Evolutionary conservation across 2,113 vertebrate genomes (phyloP).

Genomic region (Puffinus mauretanicus): DNA sequence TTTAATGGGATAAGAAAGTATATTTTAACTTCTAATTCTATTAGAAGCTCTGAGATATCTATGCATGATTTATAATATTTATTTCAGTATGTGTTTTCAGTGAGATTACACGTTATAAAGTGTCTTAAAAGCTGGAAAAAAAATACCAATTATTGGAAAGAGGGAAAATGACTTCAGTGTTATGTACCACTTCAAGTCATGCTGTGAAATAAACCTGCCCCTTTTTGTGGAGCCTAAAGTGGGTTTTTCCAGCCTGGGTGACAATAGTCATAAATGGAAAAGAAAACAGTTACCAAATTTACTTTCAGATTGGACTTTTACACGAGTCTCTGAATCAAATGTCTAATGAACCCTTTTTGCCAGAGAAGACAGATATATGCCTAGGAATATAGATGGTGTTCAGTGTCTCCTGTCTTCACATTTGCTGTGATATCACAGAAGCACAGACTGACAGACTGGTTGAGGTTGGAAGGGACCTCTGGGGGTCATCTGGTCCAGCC

Average conservation of each 20-base stretch:
- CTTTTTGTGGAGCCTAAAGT: background rate
- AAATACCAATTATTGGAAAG: background rate
- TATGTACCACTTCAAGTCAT: background rate
- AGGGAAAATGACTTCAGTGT: background rate
- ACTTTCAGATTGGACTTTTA: constrained; percentile 5
- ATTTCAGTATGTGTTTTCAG: background rate
- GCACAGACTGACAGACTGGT: background rate
- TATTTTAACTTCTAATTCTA: background rate
- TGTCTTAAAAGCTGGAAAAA: background rate
- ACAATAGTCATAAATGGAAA: constrained; percentile 10
- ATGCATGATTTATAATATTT: constrained; percentile 1
- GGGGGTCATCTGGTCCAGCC: background rate
- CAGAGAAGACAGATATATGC: background rate
- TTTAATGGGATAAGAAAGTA: background rate
- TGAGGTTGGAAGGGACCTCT: background rate
- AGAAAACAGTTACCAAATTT: background rate
- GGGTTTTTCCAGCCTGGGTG: background rate
- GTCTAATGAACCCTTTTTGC: background rate
- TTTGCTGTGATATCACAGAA: background rate
- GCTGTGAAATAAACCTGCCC: constrained; percentile 10
- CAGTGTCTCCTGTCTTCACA: background rate
- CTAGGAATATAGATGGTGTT: background rate
- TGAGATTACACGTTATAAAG: background rate
- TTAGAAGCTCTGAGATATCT: background rate
- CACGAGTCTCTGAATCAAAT: background rate